Percentiles rank a stretch among this genome's conserved stretches.
Evolutionary conservation across 2,797 vertebrate genomes (phyloP).

Genomic region (Myotis vivesi): DNA sequence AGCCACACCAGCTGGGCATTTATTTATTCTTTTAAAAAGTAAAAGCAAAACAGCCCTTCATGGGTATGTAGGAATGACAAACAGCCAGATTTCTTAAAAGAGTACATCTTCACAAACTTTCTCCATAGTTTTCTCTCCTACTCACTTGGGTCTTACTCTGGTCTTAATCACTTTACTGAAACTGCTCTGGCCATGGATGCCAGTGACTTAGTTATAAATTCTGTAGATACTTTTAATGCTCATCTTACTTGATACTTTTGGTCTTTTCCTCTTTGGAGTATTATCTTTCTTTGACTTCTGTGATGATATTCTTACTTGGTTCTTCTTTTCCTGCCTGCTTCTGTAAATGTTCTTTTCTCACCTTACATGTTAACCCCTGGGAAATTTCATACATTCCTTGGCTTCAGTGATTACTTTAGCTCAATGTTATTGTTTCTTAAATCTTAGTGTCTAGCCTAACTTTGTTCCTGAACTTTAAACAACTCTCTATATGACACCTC

Average conservation of each 20-base stretch:
- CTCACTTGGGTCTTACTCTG: neutral
- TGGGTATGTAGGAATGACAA: neutral
- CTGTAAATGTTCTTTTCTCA: slow-evolving; percentile 39
- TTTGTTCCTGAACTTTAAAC: slow-evolving; percentile 24
- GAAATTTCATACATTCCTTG: neutral
- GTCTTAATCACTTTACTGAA: neutral
- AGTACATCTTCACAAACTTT: neutral
- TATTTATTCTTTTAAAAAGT: neutral
- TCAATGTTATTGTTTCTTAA: neutral
- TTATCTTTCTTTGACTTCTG: slow-evolving; percentile 4
- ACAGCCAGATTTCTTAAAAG: neutral
- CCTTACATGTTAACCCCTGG: neutral
- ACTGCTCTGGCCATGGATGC: neutral
- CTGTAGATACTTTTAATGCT: neutral
- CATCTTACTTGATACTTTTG: neutral
- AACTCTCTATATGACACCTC: neutral
- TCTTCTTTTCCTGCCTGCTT: neutral
- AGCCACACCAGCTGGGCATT: too few species aligned
- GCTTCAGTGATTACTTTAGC: neutral
- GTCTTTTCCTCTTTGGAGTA: slow-evolving; percentile 36
- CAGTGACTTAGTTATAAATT: neutral
- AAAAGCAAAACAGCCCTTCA: neutral
- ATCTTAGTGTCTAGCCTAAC: neutral
- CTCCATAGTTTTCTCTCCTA: neutral
- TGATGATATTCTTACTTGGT: slow-evolving; percentile 21